Evolutionary conservation across 2,888 invertebrate species (phyloP), one percentile per base, ranked within the genome.

Genomic region (Galerucella nymphaeae): DNA sequence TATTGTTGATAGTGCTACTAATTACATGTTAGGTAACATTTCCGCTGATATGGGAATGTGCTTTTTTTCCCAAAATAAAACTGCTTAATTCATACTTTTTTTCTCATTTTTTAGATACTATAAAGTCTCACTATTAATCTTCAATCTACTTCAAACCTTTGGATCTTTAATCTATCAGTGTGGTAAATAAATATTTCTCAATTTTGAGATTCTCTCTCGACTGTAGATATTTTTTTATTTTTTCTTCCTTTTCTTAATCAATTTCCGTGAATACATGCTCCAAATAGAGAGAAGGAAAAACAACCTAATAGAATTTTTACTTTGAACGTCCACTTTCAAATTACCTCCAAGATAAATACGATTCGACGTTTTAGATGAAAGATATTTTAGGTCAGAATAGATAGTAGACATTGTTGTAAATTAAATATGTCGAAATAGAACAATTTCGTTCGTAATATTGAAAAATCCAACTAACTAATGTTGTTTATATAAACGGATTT

Each of bases 271-370:
- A 53, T 53, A 53, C 53, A 53, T 53, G 53, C 53, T 53, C 16
- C 53, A 18, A 53, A 53, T 18, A 53, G 53, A 53, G 53, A 18
- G 18, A 53, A 53, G 18, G 53, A 53, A 53, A 53, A 53, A 53
- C 53, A 16, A 53, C 53, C 16, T 53, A 53, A 53, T 53, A 63
- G 45, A 63, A 63, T 63, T 63, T 63, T 63, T 48, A 48, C 62
- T 63, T 63, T 63, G 38, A 63, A 63, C 62, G 62, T 63, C 62
- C 45, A 63, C 62, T 63, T 16, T 45, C 45, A 63, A 45, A 63
- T 63, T 61, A 61, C 61, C 18, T 41, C 18, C 2, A 18, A 53
- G 18, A 53, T 16, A 63, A 66, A 55, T 57, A 16, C 57, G 16
- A 41, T 66, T 66, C 16, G 13, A 14, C 13, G 14, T 13, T 45